Evolutionary conservation across 2,113 vertebrate species (phyloP).

Genomic region (Motacilla alba): DNA sequence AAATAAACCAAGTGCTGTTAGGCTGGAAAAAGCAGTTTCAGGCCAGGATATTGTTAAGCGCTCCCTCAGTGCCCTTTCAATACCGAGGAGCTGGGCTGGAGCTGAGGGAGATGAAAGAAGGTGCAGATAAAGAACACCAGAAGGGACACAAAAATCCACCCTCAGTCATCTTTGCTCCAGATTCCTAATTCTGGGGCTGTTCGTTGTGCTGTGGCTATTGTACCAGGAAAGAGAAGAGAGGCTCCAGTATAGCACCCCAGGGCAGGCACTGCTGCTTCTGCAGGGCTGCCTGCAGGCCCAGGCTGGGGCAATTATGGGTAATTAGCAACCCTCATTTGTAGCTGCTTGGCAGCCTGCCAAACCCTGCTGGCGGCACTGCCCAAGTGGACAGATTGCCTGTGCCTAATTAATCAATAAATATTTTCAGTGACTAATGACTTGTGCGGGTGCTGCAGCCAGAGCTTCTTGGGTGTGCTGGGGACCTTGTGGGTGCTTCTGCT

Average conservation of each 20-base stretch:
- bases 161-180: background rate
- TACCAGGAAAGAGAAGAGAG: no score
- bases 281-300: background rate
- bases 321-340: constrained; percentile 20
- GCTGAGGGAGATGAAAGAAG: background rate
- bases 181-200: background rate
- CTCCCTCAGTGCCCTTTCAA: background rate
- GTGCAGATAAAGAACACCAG: background rate
- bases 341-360: background rate
- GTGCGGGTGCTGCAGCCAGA: background rate
- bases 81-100: background rate
- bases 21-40: background rate
- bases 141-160: background rate
- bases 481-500: background rate
- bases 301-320: background rate
- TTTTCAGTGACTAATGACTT: background rate
- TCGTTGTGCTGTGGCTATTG: background rate
- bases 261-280: background rate
- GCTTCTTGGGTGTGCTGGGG: background rate
- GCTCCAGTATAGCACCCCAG: background rate
- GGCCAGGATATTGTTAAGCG: background rate
- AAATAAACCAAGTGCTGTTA: background rate
- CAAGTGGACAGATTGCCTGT: constrained; percentile 6
- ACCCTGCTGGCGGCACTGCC: background rate
- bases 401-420: constrained; percentile 46